Evolutionary conservation across 2,888 invertebrate species (phyloP), one percentile per base, ranked within the genome.

Genomic region (Automeris io): DNA sequence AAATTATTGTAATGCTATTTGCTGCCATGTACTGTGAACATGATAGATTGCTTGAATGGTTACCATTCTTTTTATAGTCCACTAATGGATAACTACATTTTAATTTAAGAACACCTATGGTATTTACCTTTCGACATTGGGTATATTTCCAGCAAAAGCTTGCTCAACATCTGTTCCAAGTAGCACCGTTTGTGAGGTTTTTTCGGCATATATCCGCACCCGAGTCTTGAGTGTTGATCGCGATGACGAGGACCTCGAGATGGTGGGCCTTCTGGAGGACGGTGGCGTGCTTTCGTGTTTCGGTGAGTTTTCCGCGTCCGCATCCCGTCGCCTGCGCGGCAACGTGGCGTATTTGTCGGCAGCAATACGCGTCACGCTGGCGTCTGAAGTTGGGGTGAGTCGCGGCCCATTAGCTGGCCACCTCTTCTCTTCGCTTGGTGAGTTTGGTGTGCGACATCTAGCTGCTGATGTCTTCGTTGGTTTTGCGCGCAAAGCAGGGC

Each of bases 191-290:
- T 95, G 95, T 8, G 90, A 89, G 33, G 90, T 88, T 22, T 89
- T 92, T 73, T 95, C 95, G 51, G 95, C 94, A 68, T 93, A 95
- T 49, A 95, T 95, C 58, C 91, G 88, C 1, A 92, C 82, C 18
- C 83, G 70, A 4, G 77, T 68, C 51, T 80, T 81, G 9, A 72
- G 70, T 1, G 78, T 64, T 7, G 78, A 69, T 8, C 85, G 71
- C 5, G 85, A 77, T 0, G 85, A 83, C 18, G 61, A 58, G 0
- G 87, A 83, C 1, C 85, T 69, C 2, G 76, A 62, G 18, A 86
- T 66, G 2, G 85, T 77, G 0, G 85, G 81, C 5, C 85, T 64
- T 33, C 81, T 65, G 3, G 80, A 69, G 0, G 70, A 42, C 1
- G 81, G 79, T 11, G 82, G 79, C 4, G 74, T 71, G 26, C 51